Base-by-base conservation (phyloP, 2,113 vertebrate genomes). In the Vulpes ferrilata region DNA sequence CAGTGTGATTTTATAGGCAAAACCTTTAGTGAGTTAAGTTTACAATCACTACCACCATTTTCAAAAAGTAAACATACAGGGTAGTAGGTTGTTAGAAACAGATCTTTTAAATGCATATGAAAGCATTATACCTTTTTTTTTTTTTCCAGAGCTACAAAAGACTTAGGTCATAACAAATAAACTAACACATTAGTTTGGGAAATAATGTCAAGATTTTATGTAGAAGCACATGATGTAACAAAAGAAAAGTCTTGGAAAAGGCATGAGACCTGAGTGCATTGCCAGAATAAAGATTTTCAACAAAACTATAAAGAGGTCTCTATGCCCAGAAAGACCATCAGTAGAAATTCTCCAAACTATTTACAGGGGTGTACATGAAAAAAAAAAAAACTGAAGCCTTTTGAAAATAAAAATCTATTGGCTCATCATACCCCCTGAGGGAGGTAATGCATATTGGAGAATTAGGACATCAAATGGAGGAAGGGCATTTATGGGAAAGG, bases 11-110 rank as follows among this genome's bases (percentile, higher is more conserved):
- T n/a, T 73, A 69, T 20, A 25, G 27, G 15, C 7, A 84, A 59
- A 89, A 89, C n/a, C 11, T 38, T 85, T 48, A 94, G 10, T 38
- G 51, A 74, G 30, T 11, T 80, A 38, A 81, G 0, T 71, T 87
- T 90, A 7, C 0, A 17, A 19, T 74, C 6, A 74, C 11, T 35
- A 48, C 5, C 11, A 79, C 27, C 43, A 80, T 11, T 69, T 71
- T 62, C 79, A 80, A 64, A 93, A 62, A 17, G 15, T 55, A 71
- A 90, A 60, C 5, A 65, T 27, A n/a, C 5, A 64, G 11, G 5
- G 87, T 83, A 76, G 12, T 23, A 96, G 17, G 55, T 90, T 86
- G 7, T 80, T 90, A 73, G 13, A 90, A 55, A 90, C n/a, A 43
- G 48, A 25, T 92, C 65, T 32, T 92, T 80, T 92, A 62, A 71